A percentile compares a stretch with the other conserved stretches of the same genome.
Evolutionary conservation across 2,113 vertebrate genomes (phyloP).

Genomic region (Archocentrus centrarchus): DNA sequence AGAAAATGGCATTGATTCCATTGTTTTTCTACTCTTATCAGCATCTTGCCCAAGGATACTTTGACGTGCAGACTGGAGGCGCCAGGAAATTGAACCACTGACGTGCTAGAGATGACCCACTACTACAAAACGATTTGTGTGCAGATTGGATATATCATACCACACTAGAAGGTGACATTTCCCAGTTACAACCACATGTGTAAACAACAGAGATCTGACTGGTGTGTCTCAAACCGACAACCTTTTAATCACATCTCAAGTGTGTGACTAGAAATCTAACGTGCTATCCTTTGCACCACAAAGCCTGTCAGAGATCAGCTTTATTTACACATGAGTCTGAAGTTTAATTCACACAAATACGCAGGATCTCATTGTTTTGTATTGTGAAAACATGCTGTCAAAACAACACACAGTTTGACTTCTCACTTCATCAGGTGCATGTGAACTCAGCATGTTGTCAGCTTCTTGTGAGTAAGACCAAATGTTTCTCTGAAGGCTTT

Average conservation of each 20-base stretch:
- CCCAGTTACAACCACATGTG: not conserved
- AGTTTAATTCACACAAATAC: not conserved
- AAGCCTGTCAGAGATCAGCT: not conserved
- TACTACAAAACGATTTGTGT: not conserved
- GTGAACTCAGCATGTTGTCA: not conserved
- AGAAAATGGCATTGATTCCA: not conserved
- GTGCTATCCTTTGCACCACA: not conserved
- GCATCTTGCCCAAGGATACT: not conserved
- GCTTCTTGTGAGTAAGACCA: not conserved
- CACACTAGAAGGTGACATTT: not conserved
- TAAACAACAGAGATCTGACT: not conserved
- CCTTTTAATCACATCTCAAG: not conserved
- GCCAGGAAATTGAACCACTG: not conserved
- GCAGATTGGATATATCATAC: not conserved
- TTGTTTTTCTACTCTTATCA: not conserved
- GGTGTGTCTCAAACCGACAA: not conserved
- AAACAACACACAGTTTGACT: not conserved
- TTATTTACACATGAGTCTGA: not conserved
- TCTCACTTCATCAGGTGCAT: slow-evolving; percentile 14
- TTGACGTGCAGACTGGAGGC: not conserved
- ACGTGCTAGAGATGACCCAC: not conserved
- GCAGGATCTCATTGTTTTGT: not conserved
- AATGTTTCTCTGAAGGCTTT: not conserved
- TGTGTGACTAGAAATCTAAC: not conserved
- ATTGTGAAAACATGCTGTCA: not conserved